phyloP scores from a whole-genome alignment of 2,797 vertebrate genomes.

The Enteromius thamalakanensis region DNA sequence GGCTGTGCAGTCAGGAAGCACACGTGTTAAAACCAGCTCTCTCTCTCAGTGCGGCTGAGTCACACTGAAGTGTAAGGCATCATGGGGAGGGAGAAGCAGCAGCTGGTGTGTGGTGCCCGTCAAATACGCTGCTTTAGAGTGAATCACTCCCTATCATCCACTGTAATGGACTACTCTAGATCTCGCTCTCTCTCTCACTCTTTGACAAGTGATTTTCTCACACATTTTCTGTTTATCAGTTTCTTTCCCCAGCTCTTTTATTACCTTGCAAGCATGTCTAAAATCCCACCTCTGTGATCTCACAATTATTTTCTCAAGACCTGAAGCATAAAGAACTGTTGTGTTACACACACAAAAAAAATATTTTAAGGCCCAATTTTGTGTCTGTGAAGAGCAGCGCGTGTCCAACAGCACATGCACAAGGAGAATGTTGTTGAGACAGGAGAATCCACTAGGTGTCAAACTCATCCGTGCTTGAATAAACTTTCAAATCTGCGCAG shows the following conservation, averaged over 20 bases:
- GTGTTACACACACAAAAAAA: not conserved
- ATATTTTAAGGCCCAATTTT: not conserved
- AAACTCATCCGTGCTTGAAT: not conserved
- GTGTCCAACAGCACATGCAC: not conserved
- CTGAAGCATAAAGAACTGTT: not conserved
- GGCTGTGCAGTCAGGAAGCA: constrained; percentile 71
- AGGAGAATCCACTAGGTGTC: not conserved
- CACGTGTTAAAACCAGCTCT: constrained; percentile 71
- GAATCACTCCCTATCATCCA: constrained; percentile 55
- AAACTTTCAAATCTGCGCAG: not conserved
- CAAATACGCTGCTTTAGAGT: constrained; percentile 48
- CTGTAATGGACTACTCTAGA: constrained; percentile 48
- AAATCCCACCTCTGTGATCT: constrained; percentile 23
- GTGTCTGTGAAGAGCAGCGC: not conserved
- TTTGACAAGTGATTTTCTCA: constrained; percentile 9
- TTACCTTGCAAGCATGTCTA: not conserved
- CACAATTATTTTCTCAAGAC: not conserved
- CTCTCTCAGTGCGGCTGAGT: constrained; percentile 60
- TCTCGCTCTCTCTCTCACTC: not conserved
- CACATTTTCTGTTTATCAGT: not conserved
- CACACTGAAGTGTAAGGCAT: constrained; percentile 36
- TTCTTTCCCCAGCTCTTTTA: constrained; percentile 6
- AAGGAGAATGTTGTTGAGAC: not conserved
- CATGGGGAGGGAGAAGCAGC: constrained; percentile 69
- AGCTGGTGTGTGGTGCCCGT: constrained; percentile 74